Conservation (phyloP, 2,888 invertebrate species). For the Marasmarcha lunaedactyla region DNA sequence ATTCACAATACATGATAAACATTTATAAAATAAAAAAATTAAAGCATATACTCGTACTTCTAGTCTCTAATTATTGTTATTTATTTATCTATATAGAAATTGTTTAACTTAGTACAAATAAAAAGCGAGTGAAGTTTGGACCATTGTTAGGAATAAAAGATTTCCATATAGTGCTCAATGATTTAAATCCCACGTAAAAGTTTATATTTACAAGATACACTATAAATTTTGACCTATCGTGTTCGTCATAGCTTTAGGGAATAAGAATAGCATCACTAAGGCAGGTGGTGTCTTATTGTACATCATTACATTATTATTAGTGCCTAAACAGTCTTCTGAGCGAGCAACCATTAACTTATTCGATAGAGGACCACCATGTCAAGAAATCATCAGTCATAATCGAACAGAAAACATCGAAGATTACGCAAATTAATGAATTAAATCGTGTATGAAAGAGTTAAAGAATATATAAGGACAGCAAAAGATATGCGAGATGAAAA, state of each 20-base stretch:
- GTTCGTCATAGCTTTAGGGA: constrained; percentile 54
- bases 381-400: no score
- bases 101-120: constrained; percentile 67
- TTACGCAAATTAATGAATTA: no score
- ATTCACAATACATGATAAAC: constrained; percentile 61
- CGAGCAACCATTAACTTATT: no score
- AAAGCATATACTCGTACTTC: constrained; percentile 57
- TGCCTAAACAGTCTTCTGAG: constrained; percentile 6
- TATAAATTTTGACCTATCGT: constrained; percentile 45
- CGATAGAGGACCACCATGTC: no score
- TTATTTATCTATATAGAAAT: constrained; percentile 62
- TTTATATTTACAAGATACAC: constrained; percentile 58
- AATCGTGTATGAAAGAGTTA: no score
- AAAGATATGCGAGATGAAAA: no score
- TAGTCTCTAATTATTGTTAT: constrained; percentile 48
- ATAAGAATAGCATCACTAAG: constrained; percentile 63
- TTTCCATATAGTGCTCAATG: constrained; percentile 59
- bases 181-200: constrained; percentile 49
- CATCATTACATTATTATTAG: constrained; percentile 44
- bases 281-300: constrained; percentile 67
- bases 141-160: constrained; percentile 67
- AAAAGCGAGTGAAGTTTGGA: constrained; percentile 68
- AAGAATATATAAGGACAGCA: no score
- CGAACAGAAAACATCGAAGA: no score
- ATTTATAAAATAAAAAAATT: constrained; percentile 55